A percentile compares a stretch with the other conserved stretches of the same genome.
phyloP scores from a whole-genome alignment of 2,797 vertebrate genomes.

The Sebastiscus tertius region DNA sequence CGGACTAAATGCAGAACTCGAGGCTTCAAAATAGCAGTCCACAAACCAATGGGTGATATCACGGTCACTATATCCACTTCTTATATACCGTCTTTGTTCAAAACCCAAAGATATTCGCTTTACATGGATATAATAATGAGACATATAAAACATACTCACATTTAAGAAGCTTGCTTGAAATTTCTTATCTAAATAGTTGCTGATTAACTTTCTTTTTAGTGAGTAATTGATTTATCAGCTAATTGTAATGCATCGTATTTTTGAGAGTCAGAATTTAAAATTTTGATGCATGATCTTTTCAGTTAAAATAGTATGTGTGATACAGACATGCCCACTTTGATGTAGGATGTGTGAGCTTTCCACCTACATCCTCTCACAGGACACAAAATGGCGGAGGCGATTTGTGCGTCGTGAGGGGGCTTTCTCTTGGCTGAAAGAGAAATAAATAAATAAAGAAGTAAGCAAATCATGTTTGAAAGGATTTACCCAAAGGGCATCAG shows the following conservation, averaged over 20 bases:
- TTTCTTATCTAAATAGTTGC: no score
- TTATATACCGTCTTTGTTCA: background rate
- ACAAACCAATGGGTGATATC: no score
- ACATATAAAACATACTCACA: background rate
- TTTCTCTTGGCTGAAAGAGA: constrained; percentile 45
- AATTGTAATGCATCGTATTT: background rate
- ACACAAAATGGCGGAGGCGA: constrained; percentile 62
- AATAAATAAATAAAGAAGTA: constrained; percentile 56
- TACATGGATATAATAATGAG: background rate
- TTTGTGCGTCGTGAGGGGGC: constrained; percentile 25
- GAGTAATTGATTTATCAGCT: background rate
- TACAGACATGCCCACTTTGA: background rate
- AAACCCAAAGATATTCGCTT: background rate
- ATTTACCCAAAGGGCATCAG: constrained; percentile 79
- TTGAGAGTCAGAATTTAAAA: background rate
- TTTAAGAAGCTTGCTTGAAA: background rate
- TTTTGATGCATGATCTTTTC: background rate
- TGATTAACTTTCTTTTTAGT: background rate
- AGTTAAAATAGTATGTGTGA: background rate
- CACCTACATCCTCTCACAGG: constrained; percentile 14
- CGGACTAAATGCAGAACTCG: no score
- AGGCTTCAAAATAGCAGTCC: no score
- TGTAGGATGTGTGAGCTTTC: constrained; percentile 1
- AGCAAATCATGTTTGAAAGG: constrained; percentile 73
- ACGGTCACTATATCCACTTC: no score